Conservation (phyloP, 2,888 invertebrate genomes). For the Parelbella ahira region DNA sequence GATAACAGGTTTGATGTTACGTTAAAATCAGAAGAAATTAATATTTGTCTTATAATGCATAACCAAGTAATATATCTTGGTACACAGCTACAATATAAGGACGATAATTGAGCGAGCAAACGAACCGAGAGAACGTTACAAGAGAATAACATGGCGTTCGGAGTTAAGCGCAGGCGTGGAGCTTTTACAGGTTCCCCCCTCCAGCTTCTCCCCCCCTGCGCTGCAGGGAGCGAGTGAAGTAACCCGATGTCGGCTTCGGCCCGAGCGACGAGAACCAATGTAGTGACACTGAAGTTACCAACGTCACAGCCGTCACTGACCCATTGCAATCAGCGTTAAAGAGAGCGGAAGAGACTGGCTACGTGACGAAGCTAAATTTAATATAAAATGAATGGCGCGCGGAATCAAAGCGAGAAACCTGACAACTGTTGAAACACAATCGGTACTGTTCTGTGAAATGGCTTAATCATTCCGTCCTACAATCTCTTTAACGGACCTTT, state of each 20-base stretch:
- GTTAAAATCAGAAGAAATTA: too few relatives aligned
- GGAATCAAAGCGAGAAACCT: slow-evolving; percentile 36
- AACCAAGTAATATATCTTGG: too few relatives aligned
- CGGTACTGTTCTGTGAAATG: slow-evolving; percentile 17
- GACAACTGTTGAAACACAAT: slow-evolving; percentile 30
- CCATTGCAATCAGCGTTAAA: slow-evolving; percentile 49
- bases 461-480: slow-evolving; percentile 14
- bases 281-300: slow-evolving; percentile 29
- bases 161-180: slow-evolving; percentile 59
- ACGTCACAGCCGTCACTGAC: slow-evolving; percentile 27
- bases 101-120: slow-evolving; percentile 67
- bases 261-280: slow-evolving; percentile 40
- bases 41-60: too few relatives aligned
- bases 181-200: slow-evolving; percentile 50
- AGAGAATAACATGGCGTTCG: slow-evolving; percentile 57
- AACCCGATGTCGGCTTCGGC: slow-evolving; percentile 29
- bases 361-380: slow-evolving; percentile 50
- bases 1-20: too few relatives aligned
- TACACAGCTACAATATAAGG: too few relatives aligned
- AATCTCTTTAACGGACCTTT: slow-evolving; percentile 4
- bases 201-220: slow-evolving; percentile 46
- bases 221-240: slow-evolving; percentile 48
- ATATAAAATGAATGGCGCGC: slow-evolving; percentile 44
- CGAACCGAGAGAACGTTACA: slow-evolving; percentile 61
- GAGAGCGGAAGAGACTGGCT: slow-evolving; percentile 36